Percentiles rank a stretch among this genome's conserved stretches.
These are phyloP conservation scores for Andricus quercusramuli DNA, from an alignment of 2,888 invertebrate species.

Conservation along the genomic window DNA sequence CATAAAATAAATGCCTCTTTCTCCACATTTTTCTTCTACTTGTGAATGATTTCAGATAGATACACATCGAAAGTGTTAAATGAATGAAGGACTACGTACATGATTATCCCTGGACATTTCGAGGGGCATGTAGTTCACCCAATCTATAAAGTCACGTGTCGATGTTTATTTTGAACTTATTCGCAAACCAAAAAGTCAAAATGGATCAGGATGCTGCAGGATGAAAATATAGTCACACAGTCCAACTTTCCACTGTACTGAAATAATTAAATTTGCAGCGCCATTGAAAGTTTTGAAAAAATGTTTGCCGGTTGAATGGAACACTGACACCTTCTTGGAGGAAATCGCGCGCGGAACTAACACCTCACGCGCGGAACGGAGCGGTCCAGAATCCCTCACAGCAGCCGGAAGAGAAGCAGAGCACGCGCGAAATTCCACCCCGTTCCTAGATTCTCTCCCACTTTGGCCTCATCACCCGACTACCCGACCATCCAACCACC, in stretches of 20 bases:
- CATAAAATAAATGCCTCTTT: no score
- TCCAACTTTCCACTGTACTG: slow-evolving; percentile 38
- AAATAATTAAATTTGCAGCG: slow-evolving; percentile 48
- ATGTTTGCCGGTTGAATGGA: slow-evolving; percentile 45
- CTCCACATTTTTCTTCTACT: no score
- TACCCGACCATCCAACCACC: slow-evolving; percentile 22
- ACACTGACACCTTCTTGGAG: slow-evolving; percentile 68
- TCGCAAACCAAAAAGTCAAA: neutral
- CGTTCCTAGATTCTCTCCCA: slow-evolving; percentile 56
- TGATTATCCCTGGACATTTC: slow-evolving; percentile 71
- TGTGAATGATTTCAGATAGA: no score
- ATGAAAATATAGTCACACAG: neutral
- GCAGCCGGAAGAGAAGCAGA: slow-evolving; percentile 69
- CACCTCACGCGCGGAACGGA: slow-evolving; percentile 74
- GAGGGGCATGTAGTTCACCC: slow-evolving; percentile 64
- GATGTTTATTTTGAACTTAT: neutral
- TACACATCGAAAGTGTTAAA: neutral
- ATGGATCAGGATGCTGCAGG: neutral
- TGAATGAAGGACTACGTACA: slow-evolving; percentile 66
- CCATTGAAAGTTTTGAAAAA: slow-evolving; percentile 42
- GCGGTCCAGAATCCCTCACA: slow-evolving; percentile 74
- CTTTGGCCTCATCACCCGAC: slow-evolving; percentile 47
- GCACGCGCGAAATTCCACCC: slow-evolving; percentile 75
- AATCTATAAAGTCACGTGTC: slow-evolving; percentile 57
- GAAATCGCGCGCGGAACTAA: slow-evolving; percentile 77